Evolutionary conservation across 1,140 invertebrate species (phyloP), one percentile per base, ranked within the genome.

Genomic region (Sogatella furcifera): DNA sequence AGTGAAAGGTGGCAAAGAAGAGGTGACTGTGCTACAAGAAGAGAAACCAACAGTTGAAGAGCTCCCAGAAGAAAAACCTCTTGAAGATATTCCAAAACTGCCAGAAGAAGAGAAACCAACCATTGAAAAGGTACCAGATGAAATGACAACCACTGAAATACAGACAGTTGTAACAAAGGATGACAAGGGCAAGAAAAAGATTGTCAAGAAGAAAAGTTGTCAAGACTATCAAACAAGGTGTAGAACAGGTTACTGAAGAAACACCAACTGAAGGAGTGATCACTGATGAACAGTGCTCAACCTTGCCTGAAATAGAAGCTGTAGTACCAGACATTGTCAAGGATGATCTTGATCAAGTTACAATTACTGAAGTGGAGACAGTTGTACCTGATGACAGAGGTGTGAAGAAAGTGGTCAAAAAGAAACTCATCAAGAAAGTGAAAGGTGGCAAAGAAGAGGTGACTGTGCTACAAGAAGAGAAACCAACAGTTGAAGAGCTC

Each of bases 291-390:
- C 14, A 56, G 22, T 19, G 53, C 21, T n/a, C 46, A 57, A 31
- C 52, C 1, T 46, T 66, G 11, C 66, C 63, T n/a, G 64, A 63
- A 5, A 62, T 62, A 8, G 54, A 60, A 10, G 71, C 34, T 41
- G 15, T 63, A 0, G 41, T 52, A 55, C 65, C 63, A 13, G 62
- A 63, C 8, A 62, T 56, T 10, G 55, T 61, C 14, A 34, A 44
- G 9, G 59, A 46, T 21, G 60, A 62, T 21, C 60, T 60, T 21
- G 62, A 65, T 41, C 72, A 75, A 61, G 71, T 75, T 9, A 70
- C 70, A 5, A 67, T 77, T 1, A 72, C 75, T 10, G 72, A 79
- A 62, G 71, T 73, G n/a, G 69, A 59, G 43, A 59, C 46, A 57
- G 21, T 52, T 64, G 14, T 28, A 28, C 24, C 24, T 28, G 24